Evolutionary conservation across 2,113 vertebrate species (phyloP).

Genomic region (Corydoras maculifer): DNA sequence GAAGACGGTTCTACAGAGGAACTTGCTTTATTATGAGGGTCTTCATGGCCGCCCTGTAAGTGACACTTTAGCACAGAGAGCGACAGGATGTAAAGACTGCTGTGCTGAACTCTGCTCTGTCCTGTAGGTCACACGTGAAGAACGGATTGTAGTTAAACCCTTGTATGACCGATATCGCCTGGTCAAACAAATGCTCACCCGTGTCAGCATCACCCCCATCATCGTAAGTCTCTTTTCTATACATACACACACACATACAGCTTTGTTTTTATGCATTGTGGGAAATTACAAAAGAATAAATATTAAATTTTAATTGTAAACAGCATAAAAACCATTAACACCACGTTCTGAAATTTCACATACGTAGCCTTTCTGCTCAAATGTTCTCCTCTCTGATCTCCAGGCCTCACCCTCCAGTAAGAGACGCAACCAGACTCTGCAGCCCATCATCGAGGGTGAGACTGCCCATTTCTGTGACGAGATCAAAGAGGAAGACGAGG

Average conservation of each 20-base stretch:
- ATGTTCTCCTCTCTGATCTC: no score
- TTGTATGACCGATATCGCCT: constrained; percentile 92
- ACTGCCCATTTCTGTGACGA: constrained; percentile 96
- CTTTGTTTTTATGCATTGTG: no score
- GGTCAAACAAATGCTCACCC: constrained; percentile 97
- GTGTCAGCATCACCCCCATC: constrained; percentile 87
- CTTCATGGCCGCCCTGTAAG: constrained; percentile 88
- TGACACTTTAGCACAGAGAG: no score
- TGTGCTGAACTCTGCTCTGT: neutral
- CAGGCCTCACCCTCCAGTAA: constrained; percentile 92
- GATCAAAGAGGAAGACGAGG: constrained; percentile 75
- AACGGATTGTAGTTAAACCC: constrained; percentile 89
- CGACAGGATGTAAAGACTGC: no score
- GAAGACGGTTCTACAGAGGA: constrained; percentile 93
- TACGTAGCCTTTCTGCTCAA: no score
- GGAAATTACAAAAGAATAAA: no score
- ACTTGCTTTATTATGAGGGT: constrained; percentile 92
- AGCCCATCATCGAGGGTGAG: constrained; percentile 97
- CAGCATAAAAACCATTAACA: no score
- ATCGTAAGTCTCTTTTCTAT: constrained; percentile 70
- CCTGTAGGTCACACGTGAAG: constrained; percentile 84
- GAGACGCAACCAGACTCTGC: constrained; percentile 82
- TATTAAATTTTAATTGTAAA: no score
- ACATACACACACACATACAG: neutral
- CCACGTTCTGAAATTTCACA: no score